A percentile compares a stretch with the other conserved stretches of the same genome.
phyloP scores from a whole-genome alignment of 2,113 vertebrate species.

The Lipophrys pholis region DNA sequence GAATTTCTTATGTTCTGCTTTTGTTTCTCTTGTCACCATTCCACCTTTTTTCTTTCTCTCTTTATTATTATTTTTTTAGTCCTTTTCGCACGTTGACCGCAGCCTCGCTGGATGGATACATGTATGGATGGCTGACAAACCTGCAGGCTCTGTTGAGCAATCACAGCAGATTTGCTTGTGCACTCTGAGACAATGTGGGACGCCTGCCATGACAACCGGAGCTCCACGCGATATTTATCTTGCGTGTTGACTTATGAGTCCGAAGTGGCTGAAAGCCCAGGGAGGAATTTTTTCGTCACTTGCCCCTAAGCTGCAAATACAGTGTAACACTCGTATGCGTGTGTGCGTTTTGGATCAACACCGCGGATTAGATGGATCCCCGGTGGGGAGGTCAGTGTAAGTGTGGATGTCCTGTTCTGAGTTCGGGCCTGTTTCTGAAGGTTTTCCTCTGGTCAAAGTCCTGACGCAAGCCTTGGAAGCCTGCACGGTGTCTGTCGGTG shows the following conservation, averaged over 20 bases:
- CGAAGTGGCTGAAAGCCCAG: slow-evolving; percentile 50
- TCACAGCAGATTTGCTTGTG: slow-evolving; percentile 79
- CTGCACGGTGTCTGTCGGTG: slow-evolving; percentile 17
- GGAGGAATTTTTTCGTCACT: slow-evolving; percentile 69
- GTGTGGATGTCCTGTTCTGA: too few species aligned
- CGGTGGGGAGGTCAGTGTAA: slow-evolving; percentile 2
- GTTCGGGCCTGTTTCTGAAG: slow-evolving; percentile 5
- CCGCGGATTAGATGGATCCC: slow-evolving; percentile 19
- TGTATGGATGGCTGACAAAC: slow-evolving; percentile 66
- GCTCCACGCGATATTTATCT: slow-evolving; percentile 77
- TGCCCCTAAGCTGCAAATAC: slow-evolving; percentile 64
- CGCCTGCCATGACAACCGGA: slow-evolving; percentile 80
- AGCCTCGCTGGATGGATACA: slow-evolving; percentile 47
- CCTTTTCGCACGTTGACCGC: slow-evolving; percentile 31
- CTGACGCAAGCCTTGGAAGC: background rate
- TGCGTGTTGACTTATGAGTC: slow-evolving; percentile 80
- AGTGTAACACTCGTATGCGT: slow-evolving; percentile 42
- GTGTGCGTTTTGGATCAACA: slow-evolving; percentile 50
- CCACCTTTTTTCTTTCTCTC: slow-evolving; percentile 28
- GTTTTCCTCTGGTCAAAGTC: background rate
- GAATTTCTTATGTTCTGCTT: slow-evolving; percentile 5
- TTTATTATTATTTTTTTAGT: slow-evolving; percentile 4
- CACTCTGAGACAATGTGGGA: slow-evolving; percentile 70
- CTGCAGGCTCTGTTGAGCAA: slow-evolving; percentile 80
- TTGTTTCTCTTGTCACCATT: slow-evolving; percentile 10